These are phyloP conservation scores for Xiphophorus maculatus DNA, from an alignment of 2,113 vertebrate species.

Conservation along the genomic window DNA sequence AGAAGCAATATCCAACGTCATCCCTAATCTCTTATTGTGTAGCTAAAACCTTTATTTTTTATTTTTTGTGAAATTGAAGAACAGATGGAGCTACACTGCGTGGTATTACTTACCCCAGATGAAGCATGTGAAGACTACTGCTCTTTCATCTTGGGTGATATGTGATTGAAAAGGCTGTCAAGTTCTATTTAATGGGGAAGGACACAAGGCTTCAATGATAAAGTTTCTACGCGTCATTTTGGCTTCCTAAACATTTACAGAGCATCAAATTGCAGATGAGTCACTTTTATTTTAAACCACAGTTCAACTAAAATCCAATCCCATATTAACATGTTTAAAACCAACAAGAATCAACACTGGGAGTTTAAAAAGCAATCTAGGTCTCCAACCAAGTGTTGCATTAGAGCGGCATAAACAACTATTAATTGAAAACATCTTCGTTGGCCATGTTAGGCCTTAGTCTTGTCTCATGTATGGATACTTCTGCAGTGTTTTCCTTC, in stretches of 20 bases:
- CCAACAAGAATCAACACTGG: conserved; percentile 2
- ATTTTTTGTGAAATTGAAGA: conserved; percentile 45
- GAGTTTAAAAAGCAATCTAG: conserved; percentile 36
- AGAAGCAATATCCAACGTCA: conserved; percentile 43
- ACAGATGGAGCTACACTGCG: conserved; percentile 1
- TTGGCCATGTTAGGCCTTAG: conserved; percentile 13
- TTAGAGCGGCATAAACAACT: conserved; percentile 63
- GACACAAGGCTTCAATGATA: conserved; percentile 45
- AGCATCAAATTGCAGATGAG: conserved; percentile 9
- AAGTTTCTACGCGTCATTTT: conserved; percentile 30
- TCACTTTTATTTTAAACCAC: conserved; percentile 5
- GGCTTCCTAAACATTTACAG: conserved; percentile 35
- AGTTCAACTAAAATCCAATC: conserved; percentile 7
- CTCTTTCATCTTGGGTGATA: conserved; percentile 30
- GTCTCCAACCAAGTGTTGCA: conserved; percentile 33
- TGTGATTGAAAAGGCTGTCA: conserved; percentile 53
- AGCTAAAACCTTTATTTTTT: conserved; percentile 41
- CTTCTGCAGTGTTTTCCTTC: conserved; percentile 66
- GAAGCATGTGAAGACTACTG: conserved; percentile 16
- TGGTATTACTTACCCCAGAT: conserved; percentile 31
- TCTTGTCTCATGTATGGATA: conserved; percentile 53
- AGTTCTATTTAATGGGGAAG: conserved; percentile 48
- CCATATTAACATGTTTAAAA: conserved; percentile 28
- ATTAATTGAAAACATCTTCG: conserved; percentile 50
- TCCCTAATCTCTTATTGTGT: conserved; percentile 51